These are phyloP conservation scores for Pungitius pungitius DNA, from an alignment of 2,113 vertebrate species.

Conservation along the genomic window DNA sequence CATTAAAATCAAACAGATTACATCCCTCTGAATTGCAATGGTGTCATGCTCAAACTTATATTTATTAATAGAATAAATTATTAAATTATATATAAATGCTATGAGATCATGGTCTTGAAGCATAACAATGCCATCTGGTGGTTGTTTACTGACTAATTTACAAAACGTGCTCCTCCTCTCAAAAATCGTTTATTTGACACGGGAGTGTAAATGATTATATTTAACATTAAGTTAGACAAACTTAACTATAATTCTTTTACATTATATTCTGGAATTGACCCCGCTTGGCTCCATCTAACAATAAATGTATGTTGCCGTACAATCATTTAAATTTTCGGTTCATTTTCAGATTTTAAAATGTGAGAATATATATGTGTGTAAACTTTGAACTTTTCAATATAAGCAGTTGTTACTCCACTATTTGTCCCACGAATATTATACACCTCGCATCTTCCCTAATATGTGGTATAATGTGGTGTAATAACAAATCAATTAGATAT, in stretches of 20 bases:
- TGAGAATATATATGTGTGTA: neutral
- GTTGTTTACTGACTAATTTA: constrained; percentile 4
- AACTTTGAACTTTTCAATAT: neutral
- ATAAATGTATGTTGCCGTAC: neutral
- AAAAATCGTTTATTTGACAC: neutral
- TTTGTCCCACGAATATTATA: neutral
- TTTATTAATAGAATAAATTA: neutral
- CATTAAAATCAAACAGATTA: neutral
- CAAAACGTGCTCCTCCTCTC: neutral
- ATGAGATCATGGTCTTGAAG: constrained; percentile 3
- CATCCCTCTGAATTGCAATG: neutral
- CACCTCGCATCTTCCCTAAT: neutral
- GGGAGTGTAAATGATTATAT: neutral
- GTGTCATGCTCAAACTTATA: neutral
- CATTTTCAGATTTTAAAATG: neutral
- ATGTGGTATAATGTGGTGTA: too few species aligned
- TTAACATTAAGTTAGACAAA: neutral
- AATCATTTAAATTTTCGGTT: neutral
- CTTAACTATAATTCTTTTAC: neutral
- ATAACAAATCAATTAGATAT: neutral
- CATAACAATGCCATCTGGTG: constrained; percentile 61
- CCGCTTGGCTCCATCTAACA: neutral
- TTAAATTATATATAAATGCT: neutral
- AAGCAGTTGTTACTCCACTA: neutral
- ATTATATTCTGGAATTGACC: neutral